Percentiles rank a stretch among this genome's conserved stretches.
Conservation (phyloP, 1,140 invertebrate species). For the Eumeta japonica region DNA sequence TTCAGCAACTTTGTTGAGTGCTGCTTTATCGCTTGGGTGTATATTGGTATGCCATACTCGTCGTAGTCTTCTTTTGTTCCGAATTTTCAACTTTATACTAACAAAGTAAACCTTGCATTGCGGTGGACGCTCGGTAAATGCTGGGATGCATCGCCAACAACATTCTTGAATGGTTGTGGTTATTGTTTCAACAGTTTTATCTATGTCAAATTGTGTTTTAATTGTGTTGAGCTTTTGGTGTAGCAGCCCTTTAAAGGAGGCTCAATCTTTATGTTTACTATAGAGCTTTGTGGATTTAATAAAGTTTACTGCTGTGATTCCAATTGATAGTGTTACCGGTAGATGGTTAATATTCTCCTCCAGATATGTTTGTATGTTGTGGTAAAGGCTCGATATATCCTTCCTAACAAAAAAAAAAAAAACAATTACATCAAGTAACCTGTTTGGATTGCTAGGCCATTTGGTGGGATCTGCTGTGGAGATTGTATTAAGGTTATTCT, state of each 20-base stretch:
- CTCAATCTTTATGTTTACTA: slow-evolving; percentile 12
- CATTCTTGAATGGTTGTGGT: slow-evolving; percentile 11
- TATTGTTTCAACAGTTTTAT: slow-evolving; percentile 8
- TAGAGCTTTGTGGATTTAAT: too few species aligned
- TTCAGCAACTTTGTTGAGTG: background rate
- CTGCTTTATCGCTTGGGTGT: slow-evolving; percentile 5
- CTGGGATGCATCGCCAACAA: slow-evolving; percentile 9
- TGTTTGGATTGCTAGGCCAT: slow-evolving; percentile 31
- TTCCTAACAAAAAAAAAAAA: slow-evolving; percentile 30
- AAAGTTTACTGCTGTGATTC: background rate
- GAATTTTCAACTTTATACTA: slow-evolving; percentile 5
- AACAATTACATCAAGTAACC: slow-evolving; percentile 33
- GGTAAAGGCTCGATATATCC: slow-evolving; percentile 13
- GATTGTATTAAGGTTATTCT: too few species aligned
- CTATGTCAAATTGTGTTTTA: slow-evolving; percentile 19
- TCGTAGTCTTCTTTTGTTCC: slow-evolving; percentile 10
- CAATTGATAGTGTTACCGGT: too few species aligned
- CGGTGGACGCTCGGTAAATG: background rate
- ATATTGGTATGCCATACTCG: slow-evolving; percentile 6
- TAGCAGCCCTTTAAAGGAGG: too few species aligned
- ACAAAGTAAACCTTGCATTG: too few species aligned
- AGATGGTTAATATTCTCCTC: slow-evolving; percentile 11
- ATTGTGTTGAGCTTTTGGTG: too few species aligned
- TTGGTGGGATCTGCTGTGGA: slow-evolving; percentile 37
- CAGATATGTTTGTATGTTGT: slow-evolving; percentile 8